Percentiles rank a stretch among this genome's conserved stretches.
phyloP scores from a whole-genome alignment of 2,888 invertebrate species.

The Diarsia mendica region DNA sequence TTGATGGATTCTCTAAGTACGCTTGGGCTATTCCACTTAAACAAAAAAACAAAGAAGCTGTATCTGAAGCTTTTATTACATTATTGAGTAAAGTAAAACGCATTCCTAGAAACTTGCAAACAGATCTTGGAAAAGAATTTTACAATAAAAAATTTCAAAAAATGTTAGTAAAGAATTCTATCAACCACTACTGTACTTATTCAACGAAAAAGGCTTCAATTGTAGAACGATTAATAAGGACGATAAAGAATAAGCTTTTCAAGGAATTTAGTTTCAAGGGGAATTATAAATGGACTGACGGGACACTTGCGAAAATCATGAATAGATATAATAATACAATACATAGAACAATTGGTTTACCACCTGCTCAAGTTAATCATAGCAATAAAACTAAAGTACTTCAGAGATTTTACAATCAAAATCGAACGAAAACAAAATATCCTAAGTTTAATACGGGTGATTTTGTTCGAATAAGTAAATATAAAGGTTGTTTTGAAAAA shows the following conservation, averaged over 20 bases:
- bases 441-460: slow-evolving; percentile 14
- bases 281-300: background rate
- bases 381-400: slow-evolving; percentile 2
- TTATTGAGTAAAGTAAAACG: background rate
- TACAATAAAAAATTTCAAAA: background rate
- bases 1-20: background rate
- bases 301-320: background rate
- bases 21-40: background rate
- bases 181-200: background rate
- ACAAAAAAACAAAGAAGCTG: background rate
- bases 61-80: background rate
- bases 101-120: slow-evolving; percentile 1
- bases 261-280: background rate
- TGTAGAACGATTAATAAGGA: slow-evolving; percentile 10
- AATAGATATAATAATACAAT: slow-evolving; percentile 1
- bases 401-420: background rate
- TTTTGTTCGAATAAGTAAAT: slow-evolving; percentile 49
- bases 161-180: background rate
- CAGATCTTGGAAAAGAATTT: background rate
- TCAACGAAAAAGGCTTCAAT: slow-evolving; percentile 12
- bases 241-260: slow-evolving; percentile 1
- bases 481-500: slow-evolving; percentile 42
- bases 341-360: background rate
- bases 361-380: background rate
- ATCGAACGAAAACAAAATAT: background rate